A percentile compares a stretch with the other conserved stretches of the same genome.
These are phyloP conservation scores for Tetragonisca angustula DNA, from an alignment of 2,888 invertebrate species.

Conservation along the genomic window DNA sequence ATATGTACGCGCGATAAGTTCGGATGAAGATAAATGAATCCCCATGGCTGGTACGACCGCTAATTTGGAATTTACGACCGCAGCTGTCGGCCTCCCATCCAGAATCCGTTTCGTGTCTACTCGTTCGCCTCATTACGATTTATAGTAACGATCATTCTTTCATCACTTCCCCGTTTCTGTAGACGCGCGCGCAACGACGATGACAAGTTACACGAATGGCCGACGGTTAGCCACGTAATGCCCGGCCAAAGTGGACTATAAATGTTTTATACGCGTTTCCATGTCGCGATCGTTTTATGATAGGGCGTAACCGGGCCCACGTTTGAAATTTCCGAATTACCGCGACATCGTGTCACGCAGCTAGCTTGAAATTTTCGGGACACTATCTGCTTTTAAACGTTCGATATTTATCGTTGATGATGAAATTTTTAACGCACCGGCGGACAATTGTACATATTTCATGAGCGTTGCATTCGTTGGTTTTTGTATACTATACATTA, in stretches of 20 bases:
- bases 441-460: too few relatives aligned
- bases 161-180: slow-evolving; percentile 29
- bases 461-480: too few relatives aligned
- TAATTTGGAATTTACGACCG: slow-evolving; percentile 60
- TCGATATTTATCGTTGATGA: too few relatives aligned
- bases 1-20: slow-evolving; percentile 46
- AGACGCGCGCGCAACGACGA: slow-evolving; percentile 3
- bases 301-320: background rate
- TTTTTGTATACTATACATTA: too few relatives aligned
- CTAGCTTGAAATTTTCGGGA: too few relatives aligned
- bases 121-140: slow-evolving; percentile 49
- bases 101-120: slow-evolving; percentile 24
- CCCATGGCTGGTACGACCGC: slow-evolving; percentile 33
- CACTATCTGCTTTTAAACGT: too few relatives aligned
- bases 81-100: slow-evolving; percentile 27
- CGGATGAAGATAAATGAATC: slow-evolving; percentile 64
- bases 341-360: background rate
- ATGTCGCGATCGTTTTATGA: background rate
- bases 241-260: slow-evolving; percentile 5
- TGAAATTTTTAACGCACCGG: too few relatives aligned
- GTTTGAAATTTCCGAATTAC: background rate
- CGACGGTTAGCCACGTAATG: background rate
- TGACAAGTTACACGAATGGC: slow-evolving; percentile 25
- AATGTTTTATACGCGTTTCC: slow-evolving; percentile 1
- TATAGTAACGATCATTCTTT: slow-evolving; percentile 35